Conservation (phyloP, 2,888 invertebrate genomes). For the Lithodes maja region DNA sequence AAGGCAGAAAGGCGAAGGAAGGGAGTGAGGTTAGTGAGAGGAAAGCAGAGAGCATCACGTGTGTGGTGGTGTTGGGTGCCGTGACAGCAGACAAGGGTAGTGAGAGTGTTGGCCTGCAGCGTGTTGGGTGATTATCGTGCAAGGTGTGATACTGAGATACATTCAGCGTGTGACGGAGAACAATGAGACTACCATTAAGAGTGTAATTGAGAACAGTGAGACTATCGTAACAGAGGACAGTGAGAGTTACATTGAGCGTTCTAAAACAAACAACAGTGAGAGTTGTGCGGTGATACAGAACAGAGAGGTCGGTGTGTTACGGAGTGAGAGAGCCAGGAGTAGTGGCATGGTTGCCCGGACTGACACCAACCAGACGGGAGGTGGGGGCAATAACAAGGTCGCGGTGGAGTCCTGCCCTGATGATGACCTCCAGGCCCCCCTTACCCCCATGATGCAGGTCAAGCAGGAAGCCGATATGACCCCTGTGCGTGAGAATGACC, state of each 20-base stretch:
- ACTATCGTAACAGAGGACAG: background rate
- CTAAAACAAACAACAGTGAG: background rate
- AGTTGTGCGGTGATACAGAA: background rate
- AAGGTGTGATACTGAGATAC: background rate
- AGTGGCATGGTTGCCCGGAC: conserved; percentile 51
- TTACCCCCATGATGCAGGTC: conserved; percentile 30
- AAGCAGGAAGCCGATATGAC: conserved; percentile 6
- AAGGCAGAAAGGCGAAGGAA: background rate
- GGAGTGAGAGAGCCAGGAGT: background rate
- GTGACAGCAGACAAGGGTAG: too few species aligned
- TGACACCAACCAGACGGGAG: conserved; percentile 36
- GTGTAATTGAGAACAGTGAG: background rate
- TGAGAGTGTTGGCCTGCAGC: too few species aligned
- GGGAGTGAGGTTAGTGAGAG: background rate
- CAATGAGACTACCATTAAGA: background rate
- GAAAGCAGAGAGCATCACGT: background rate
- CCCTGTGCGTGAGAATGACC: background rate
- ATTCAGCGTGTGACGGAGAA: background rate
- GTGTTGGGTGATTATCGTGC: too few species aligned
- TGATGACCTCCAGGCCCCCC: conserved; percentile 31
- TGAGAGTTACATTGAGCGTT: background rate
- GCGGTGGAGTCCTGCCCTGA: conserved; percentile 29
- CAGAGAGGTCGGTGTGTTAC: background rate
- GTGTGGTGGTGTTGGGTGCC: background rate
- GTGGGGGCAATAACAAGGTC: conserved; percentile 9